Percentiles rank a stretch among this genome's conserved stretches.
phyloP scores from a whole-genome alignment of 2,888 invertebrate species.

The Orthosia incerta region DNA sequence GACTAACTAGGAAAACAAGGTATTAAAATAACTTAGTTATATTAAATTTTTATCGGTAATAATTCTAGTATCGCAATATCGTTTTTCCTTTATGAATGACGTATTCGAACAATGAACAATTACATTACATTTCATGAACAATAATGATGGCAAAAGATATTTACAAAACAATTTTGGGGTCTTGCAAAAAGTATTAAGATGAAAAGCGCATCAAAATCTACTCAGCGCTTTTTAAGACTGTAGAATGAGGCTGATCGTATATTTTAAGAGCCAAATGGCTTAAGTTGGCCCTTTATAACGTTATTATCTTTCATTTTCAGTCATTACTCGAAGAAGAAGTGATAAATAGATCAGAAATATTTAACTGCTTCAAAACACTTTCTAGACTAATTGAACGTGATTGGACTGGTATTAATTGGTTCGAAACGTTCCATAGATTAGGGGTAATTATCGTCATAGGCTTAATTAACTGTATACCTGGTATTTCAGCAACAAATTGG shows the following conservation, averaged over 20 bases:
- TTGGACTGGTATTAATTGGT: conserved; percentile 10
- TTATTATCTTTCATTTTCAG: conserved; percentile 19
- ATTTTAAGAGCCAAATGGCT: conserved; percentile 9
- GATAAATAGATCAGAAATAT: conserved; percentile 24
- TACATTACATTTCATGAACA: conserved; percentile 4
- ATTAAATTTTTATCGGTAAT: conserved; percentile 9
- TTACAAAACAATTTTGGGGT: conserved; percentile 27
- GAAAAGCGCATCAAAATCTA: conserved; percentile 51
- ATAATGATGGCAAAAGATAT: conserved; percentile 8
- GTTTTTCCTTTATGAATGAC: conserved; percentile 23
- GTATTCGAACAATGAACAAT: neutral
- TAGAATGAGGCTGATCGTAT: neutral
- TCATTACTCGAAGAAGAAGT: neutral
- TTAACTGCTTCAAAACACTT: conserved; percentile 26
- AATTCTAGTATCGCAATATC: conserved; percentile 5
- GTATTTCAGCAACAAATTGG: conserved; percentile 10
- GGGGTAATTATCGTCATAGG: conserved; percentile 2
- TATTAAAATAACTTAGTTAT: neutral
- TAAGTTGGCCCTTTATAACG: neutral
- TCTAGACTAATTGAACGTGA: conserved; percentile 3
- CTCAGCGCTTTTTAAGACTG: conserved; percentile 34
- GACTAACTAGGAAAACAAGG: conserved; percentile 19
- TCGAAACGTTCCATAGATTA: conserved; percentile 3
- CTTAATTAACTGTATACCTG: conserved; percentile 1
- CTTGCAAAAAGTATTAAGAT: conserved; percentile 22